A percentile compares a stretch with the other conserved stretches of the same genome.
Conservation (phyloP, 1,140 invertebrate genomes). For the Drosophila tropicalis region DNA sequence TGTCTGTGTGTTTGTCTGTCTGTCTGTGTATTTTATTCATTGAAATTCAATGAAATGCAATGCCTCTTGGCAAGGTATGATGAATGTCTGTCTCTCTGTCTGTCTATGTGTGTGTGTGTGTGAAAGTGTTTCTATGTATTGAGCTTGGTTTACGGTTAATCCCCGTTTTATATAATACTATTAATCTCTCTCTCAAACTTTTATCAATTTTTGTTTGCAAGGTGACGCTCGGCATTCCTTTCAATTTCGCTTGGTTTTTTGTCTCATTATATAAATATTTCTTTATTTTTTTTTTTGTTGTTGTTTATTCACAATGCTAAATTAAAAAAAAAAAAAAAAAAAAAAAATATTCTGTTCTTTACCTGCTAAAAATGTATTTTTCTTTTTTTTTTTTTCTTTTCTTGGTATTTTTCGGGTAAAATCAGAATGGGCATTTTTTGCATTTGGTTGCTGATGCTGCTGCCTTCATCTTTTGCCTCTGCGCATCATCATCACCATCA, state of each 20-base stretch:
- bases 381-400: slow-evolving; percentile 25
- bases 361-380: slow-evolving; percentile 29
- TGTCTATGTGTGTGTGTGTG: slow-evolving; percentile 45
- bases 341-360: neutral
- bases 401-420: slow-evolving; percentile 5
- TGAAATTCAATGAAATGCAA: slow-evolving; percentile 2
- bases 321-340: slow-evolving; percentile 5
- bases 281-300: neutral
- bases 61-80: neutral
- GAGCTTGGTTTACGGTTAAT: slow-evolving; percentile 18
- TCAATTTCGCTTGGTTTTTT: slow-evolving; percentile 3
- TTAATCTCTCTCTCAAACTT: neutral
- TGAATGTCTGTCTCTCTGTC: slow-evolving; percentile 27
- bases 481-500: neutral
- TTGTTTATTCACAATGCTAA: slow-evolving; percentile 7
- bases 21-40: slow-evolving; percentile 34
- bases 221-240: slow-evolving; percentile 19
- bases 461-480: neutral
- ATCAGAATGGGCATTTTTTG: neutral
- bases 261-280: neutral
- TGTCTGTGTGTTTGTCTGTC: slow-evolving; percentile 33
- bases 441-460: neutral
- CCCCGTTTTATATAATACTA: slow-evolving; percentile 2
- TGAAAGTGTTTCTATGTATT: slow-evolving; percentile 55
- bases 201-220: slow-evolving; percentile 25